phyloP scores from a whole-genome alignment of 1,140 invertebrate genomes.

The Anastrepha obliqua region DNA sequence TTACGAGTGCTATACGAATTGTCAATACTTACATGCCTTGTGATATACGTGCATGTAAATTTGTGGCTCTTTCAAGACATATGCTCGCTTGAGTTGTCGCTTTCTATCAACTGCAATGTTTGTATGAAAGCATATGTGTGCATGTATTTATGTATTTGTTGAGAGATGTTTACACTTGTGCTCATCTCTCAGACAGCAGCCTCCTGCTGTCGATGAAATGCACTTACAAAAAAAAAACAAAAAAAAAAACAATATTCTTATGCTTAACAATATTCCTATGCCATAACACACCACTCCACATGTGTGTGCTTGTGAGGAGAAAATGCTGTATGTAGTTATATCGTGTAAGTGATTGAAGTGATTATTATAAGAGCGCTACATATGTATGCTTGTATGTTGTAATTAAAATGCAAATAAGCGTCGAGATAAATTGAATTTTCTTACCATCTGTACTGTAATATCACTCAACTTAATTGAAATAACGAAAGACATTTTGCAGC shows the following conservation, averaged over 20 bases:
- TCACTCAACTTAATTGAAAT: constrained; percentile 3
- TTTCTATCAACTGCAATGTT: not conserved
- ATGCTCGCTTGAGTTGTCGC: not conserved
- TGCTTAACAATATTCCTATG: not conserved
- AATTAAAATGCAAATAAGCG: constrained; percentile 47
- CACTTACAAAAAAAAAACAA: no score
- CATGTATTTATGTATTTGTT: not conserved
- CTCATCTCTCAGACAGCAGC: not conserved
- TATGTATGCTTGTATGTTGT: not conserved
- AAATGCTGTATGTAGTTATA: not conserved
- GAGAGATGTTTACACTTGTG: constrained; percentile 2
- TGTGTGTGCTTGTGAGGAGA: not conserved
- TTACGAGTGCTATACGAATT: not conserved
- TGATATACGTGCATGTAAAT: not conserved
- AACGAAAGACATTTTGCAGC: not conserved
- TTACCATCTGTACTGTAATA: not conserved
- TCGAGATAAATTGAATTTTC: constrained; percentile 41
- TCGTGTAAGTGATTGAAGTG: not conserved
- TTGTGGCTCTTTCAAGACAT: not conserved
- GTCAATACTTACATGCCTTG: not conserved
- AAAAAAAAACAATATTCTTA: no score
- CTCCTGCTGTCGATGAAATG: not conserved
- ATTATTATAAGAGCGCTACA: not conserved
- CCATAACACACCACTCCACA: not conserved
- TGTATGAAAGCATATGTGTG: not conserved